Evolutionary conservation across 2,888 invertebrate species (phyloP).

Genomic region (Eueremaeus valkanovi): DNA sequence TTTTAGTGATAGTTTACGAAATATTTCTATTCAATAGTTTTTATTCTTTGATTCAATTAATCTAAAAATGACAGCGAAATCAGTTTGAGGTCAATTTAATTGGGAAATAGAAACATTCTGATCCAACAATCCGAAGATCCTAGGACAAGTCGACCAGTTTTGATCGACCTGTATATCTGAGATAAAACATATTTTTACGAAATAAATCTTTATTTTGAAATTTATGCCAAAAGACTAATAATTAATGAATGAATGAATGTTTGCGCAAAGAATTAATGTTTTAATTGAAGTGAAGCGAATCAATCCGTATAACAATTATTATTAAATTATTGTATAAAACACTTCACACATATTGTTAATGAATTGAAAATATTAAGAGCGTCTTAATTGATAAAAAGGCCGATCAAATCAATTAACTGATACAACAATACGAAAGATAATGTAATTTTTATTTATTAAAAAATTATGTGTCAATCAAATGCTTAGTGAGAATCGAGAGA

Average conservation of each 20-base stretch:
- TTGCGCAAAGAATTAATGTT: background rate
- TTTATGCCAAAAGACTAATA: constrained; percentile 1
- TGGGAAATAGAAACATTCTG: background rate
- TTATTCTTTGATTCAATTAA: too few species aligned
- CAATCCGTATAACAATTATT: constrained; percentile 10
- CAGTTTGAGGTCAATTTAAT: background rate
- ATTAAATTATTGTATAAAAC: constrained; percentile 6
- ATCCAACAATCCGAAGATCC: background rate
- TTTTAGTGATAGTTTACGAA: too few species aligned
- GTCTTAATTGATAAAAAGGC: constrained; percentile 13
- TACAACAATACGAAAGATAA: constrained; percentile 10
- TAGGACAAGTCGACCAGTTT: background rate
- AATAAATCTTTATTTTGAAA: constrained; percentile 9
- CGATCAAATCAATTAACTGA: background rate
- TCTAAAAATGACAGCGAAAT: background rate
- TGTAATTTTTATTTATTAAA: constrained; percentile 20
- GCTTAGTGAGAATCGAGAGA: background rate
- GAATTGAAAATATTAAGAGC: background rate
- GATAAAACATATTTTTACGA: background rate
- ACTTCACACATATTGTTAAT: background rate
- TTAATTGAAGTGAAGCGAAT: constrained; percentile 17
- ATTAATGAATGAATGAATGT: background rate
- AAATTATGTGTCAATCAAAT: constrained; percentile 22
- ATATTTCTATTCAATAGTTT: too few species aligned
- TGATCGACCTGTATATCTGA: background rate